Percentiles rank a stretch among this genome's conserved stretches.
Evolutionary conservation across 2,888 invertebrate species (phyloP).

Genomic region (Diarsia rubi): DNA sequence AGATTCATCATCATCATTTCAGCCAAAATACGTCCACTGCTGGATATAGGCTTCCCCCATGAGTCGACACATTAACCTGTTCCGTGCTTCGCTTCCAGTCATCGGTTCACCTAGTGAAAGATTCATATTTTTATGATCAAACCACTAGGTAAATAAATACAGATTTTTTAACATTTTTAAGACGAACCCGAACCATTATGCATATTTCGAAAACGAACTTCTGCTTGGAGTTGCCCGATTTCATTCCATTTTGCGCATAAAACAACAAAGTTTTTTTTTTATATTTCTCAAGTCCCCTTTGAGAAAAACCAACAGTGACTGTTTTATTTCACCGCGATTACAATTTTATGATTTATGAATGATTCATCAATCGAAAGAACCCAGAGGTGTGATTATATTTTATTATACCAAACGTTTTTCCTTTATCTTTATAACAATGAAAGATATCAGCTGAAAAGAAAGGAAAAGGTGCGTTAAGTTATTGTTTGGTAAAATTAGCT

Average conservation of each 20-base stretch:
- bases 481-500: constrained; percentile 86
- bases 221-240: background rate
- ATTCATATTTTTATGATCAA: background rate
- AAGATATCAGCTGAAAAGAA: constrained; percentile 66
- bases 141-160: background rate
- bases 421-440: constrained; percentile 73
- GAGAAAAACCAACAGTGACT: constrained; percentile 71
- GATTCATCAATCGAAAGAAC: constrained; percentile 78
- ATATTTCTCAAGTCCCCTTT: constrained; percentile 26
- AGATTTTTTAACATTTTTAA: background rate
- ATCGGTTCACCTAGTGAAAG: background rate
- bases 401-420: constrained; percentile 57
- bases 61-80: no score
- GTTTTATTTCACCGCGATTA: constrained; percentile 83
- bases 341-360: constrained; percentile 81
- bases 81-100: no score
- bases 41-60: no score
- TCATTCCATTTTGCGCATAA: constrained; percentile 1
- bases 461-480: constrained; percentile 78
- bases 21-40: no score
- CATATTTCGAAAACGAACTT: background rate
- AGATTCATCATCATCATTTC: no score
- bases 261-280: constrained; percentile 12
- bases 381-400: constrained; percentile 69
- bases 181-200: background rate